Conservation (phyloP, 2,113 vertebrate species). For the Peromyscus polionotus region DNA sequence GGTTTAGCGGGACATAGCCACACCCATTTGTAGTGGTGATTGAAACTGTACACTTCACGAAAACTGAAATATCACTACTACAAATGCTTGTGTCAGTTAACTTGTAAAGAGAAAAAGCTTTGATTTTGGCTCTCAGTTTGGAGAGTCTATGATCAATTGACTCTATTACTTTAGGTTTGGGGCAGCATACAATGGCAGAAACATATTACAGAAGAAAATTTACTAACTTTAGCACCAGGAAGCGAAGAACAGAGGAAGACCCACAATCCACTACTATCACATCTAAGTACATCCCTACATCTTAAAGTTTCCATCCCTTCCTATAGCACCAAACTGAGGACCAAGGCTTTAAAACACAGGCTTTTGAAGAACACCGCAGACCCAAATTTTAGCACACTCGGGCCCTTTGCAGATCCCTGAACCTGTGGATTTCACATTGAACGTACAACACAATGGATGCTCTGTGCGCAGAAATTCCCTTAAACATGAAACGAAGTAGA, state of each 20-base stretch:
- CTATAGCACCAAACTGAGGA: neutral
- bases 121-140: neutral
- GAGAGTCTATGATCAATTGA: neutral
- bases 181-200: neutral
- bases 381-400: neutral
- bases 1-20: neutral
- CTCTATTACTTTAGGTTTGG: neutral
- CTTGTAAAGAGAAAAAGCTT: neutral
- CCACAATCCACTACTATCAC: neutral
- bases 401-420: neutral
- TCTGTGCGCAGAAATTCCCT: neutral
- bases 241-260: neutral
- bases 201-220: neutral
- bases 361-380: neutral
- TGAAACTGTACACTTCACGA: neutral
- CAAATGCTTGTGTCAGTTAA: neutral
- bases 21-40: neutral
- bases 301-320: neutral
- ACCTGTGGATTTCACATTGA: neutral
- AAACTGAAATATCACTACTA: neutral
- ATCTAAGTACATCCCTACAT: neutral
- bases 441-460: neutral
- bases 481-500: slow-evolving; percentile 42
- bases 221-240: neutral
- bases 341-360: neutral